Percentiles rank a stretch among this genome's conserved stretches.
Conservation (phyloP, 2,797 vertebrate species). For the Rachycentron canadum region DNA sequence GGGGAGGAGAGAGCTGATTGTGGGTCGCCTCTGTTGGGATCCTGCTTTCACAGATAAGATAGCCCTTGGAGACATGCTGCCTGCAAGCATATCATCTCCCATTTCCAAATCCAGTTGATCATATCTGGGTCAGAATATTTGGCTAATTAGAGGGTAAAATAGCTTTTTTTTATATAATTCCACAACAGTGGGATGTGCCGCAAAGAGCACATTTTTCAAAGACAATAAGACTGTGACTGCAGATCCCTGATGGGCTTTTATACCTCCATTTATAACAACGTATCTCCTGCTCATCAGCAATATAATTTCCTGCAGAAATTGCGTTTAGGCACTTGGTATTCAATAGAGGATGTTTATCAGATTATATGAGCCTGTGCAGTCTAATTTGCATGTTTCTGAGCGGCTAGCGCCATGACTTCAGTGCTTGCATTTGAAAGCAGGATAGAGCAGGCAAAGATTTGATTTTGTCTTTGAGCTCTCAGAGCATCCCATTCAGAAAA, state of each 20-base stretch:
- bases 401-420: conserved; percentile 64
- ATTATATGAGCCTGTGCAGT: conserved; percentile 75
- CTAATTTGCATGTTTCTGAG: conserved; percentile 79
- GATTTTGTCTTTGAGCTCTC: conserved; percentile 60
- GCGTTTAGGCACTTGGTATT: conserved; percentile 76
- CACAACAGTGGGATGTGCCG: conserved; percentile 56
- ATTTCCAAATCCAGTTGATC: conserved; percentile 69
- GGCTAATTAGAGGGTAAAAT: conserved; percentile 79
- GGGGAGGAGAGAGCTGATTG: conserved; percentile 64
- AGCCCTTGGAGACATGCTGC: conserved; percentile 59
- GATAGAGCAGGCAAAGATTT: conserved; percentile 52
- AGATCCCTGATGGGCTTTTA: conserved; percentile 68
- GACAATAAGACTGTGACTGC: conserved; percentile 73
- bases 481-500: conserved; percentile 38
- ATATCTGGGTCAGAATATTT: conserved; percentile 82
- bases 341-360: conserved; percentile 79
- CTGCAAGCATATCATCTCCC: conserved; percentile 61
- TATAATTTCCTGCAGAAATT: conserved; percentile 81
- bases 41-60: conserved; percentile 73
- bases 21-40: conserved; percentile 67
- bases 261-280: conserved; percentile 63
- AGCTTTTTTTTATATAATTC: conserved; percentile 51
- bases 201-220: conserved; percentile 70
- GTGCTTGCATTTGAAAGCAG: conserved; percentile 60
- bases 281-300: conserved; percentile 77